Evolutionary conservation across 2,888 invertebrate species (phyloP), one percentile per base, ranked within the genome.

Genomic region (Nebria brevicollis): DNA sequence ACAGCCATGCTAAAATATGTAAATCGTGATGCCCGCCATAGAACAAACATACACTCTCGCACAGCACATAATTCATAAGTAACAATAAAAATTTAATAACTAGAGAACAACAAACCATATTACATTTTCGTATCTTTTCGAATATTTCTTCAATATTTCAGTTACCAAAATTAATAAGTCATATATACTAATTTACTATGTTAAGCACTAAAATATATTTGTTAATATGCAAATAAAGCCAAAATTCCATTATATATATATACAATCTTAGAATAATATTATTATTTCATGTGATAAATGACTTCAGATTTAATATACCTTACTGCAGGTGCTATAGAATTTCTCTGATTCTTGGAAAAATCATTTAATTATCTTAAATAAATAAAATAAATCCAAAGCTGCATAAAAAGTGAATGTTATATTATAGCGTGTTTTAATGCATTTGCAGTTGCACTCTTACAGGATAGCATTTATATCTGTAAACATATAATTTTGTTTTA

Each of bases 1-100:
- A 70, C 6, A 70, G 6, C 25, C 70, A 70, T 70, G 34, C 70
- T 70, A 70, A 70, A 26, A 11, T 70, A 70, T 70, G 70, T 70
- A 70, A 70, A 70, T 25, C 25, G 34, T 5, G 13, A 11, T 20
- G 20, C 54, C 13, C 3, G 8, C 8, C 54, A 54, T 54, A 54
- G 54, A 8, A 7, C 54, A 54, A 34, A 54, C 54, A 54, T 13
- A 54, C 43, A 43, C 54, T 11, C 54, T 11, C 54, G 2, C 54
- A 54, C 54, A 54, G 34, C 54, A 54, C 13, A 11, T 13, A 54
- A 8, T 54, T 54, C 54, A 54, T 54, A 54, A 54, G 54, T 13
- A 54, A 54, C 54, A 54, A 54, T 3, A 54, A 54, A 54, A 54
- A 11, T 54, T 11, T 11, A 54, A 54, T 54, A 54, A 54, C 54